These are phyloP conservation scores for Pluvialis apricaria DNA, from an alignment of 2,113 vertebrate species.

Conservation along the genomic window DNA sequence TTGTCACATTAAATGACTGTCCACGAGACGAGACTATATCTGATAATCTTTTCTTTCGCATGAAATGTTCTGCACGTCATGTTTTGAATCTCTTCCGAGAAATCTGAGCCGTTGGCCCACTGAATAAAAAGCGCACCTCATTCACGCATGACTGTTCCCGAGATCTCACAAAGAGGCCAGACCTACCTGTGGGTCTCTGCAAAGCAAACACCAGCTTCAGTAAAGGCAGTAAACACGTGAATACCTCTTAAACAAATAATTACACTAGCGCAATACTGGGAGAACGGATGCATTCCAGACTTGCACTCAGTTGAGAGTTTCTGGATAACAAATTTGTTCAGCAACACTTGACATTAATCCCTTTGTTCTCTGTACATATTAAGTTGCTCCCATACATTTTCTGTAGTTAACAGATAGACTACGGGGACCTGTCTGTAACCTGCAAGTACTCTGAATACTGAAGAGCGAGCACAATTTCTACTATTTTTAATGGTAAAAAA, in stretches of 20 bases:
- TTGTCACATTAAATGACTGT: background rate
- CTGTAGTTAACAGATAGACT: background rate
- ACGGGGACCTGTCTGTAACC: background rate
- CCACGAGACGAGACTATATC: background rate
- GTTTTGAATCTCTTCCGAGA: background rate
- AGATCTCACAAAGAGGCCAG: background rate
- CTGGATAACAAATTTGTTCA: slow-evolving; percentile 16
- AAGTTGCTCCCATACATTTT: background rate
- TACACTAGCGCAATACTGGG: background rate
- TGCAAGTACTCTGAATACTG: background rate
- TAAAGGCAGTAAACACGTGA: background rate
- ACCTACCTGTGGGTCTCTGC: slow-evolving; percentile 7
- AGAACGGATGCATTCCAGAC: slow-evolving; percentile 42
- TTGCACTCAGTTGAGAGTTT: background rate
- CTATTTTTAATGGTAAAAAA: background rate
- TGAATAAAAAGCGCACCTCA: background rate
- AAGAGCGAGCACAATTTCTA: background rate
- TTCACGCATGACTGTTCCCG: background rate
- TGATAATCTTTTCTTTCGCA: background rate
- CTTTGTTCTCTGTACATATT: background rate
- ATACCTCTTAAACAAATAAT: slow-evolving; percentile 41
- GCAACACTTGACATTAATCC: slow-evolving; percentile 8
- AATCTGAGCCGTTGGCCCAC: background rate
- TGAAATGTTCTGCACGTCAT: fast-evolving
- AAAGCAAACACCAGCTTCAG: slow-evolving; percentile 21